A percentile compares a stretch with the other conserved stretches of the same genome.
These are phyloP conservation scores for Lamprotornis superbus DNA, from an alignment of 2,113 vertebrate genomes.

Conservation along the genomic window DNA sequence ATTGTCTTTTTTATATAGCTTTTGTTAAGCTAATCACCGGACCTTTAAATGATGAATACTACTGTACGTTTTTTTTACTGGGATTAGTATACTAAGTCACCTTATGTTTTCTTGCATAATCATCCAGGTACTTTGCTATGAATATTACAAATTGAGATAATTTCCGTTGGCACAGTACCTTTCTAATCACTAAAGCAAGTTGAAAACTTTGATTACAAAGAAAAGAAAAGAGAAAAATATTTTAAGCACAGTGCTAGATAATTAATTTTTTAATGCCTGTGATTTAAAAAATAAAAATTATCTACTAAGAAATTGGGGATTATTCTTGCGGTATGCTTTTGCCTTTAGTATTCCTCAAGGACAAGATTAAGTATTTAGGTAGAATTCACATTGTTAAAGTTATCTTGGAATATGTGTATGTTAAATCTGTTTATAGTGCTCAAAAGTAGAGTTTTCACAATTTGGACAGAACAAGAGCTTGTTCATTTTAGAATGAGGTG, in stretches of 20 bases:
- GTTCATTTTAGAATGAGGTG: not conserved
- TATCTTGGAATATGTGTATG: not conserved
- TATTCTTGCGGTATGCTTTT: not conserved
- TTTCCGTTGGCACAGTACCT: not conserved
- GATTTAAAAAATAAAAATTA: not conserved
- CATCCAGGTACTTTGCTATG: not conserved
- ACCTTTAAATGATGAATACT: not conserved
- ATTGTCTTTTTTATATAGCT: not conserved
- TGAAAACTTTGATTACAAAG: not conserved
- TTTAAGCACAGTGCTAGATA: not conserved
- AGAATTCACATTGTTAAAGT: not conserved
- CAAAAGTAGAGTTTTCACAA: not conserved
- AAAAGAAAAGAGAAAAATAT: not conserved
- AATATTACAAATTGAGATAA: not conserved
- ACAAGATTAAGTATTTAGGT: not conserved
- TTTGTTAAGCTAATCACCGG: not conserved
- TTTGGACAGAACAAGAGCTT: not conserved
- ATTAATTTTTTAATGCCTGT: fast-evolving
- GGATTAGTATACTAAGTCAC: not conserved
- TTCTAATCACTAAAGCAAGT: not conserved
- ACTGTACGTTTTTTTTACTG: not conserved
- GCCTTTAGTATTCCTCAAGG: not conserved
- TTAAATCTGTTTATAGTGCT: not conserved
- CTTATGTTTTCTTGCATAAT: not conserved
- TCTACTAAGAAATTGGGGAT: not conserved